A percentile compares a stretch with the other conserved stretches of the same genome.
phyloP scores from a whole-genome alignment of 2,888 invertebrate species.

The Hofmannophila pseudospretella region DNA sequence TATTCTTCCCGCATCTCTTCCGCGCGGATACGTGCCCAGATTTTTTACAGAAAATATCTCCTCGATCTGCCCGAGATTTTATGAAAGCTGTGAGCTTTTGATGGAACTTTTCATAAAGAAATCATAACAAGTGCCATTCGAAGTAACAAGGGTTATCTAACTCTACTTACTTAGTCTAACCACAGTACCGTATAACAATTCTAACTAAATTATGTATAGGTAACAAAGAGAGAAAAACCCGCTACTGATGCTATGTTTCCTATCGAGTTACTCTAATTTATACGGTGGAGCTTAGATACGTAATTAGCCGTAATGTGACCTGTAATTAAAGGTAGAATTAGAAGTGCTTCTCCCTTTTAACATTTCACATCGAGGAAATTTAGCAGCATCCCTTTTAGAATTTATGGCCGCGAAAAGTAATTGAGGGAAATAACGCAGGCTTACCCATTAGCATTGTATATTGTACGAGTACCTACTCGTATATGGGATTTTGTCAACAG shows the following conservation, averaged over 20 bases:
- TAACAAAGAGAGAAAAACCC: no score
- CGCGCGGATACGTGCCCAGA: constrained; percentile 35
- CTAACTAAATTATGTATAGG: no score
- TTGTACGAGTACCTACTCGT: no score
- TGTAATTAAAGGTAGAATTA: constrained; percentile 17
- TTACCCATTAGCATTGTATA: constrained; percentile 5
- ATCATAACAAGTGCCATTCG: constrained; percentile 11
- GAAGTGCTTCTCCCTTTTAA: constrained; percentile 14
- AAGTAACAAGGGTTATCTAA: neutral
- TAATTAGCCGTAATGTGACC: constrained; percentile 20
- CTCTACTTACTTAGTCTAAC: neutral
- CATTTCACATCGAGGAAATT: constrained; percentile 19
- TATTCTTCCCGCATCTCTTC: constrained; percentile 38
- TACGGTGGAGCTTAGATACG: constrained; percentile 5
- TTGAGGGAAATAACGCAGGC: constrained; percentile 12
- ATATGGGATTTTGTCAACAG: constrained; percentile 1
- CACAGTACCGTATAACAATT: no score
- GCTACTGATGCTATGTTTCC: neutral
- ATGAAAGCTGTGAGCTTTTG: constrained; percentile 32
- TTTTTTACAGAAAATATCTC: constrained; percentile 35
- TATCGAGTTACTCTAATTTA: neutral
- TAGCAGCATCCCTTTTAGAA: constrained; percentile 16
- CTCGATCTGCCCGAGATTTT: constrained; percentile 30
- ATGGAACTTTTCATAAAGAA: constrained; percentile 31
- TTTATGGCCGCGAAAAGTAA: constrained; percentile 18